Percentiles rank a stretch among this genome's conserved stretches.
These are phyloP conservation scores for Plutella xylostella DNA, from an alignment of 2,888 invertebrate genomes.

Conservation along the genomic window DNA sequence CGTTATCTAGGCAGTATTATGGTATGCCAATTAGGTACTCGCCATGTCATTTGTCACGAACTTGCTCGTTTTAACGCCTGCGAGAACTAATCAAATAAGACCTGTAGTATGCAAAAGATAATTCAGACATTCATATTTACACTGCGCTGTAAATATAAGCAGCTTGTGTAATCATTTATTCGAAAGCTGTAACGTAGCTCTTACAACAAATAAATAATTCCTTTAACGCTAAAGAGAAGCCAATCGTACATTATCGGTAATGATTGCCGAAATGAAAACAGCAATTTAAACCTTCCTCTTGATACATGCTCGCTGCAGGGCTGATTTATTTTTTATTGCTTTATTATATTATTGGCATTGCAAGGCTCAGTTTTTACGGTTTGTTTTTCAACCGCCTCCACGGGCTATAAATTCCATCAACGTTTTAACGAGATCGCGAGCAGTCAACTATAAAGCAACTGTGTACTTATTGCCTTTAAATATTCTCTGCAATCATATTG, in stretches of 20 bases:
- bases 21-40: no score
- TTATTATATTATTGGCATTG: slow-evolving; percentile 58
- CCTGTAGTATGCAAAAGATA: not conserved
- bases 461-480: no score
- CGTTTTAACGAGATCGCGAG: slow-evolving; percentile 39
- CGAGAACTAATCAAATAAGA: not conserved
- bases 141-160: no score
- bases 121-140: no score
- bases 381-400: slow-evolving; percentile 48
- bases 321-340: slow-evolving; percentile 46
- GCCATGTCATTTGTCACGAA: no score
- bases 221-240: no score
- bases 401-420: slow-evolving; percentile 42
- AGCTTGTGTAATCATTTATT: no score
- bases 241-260: slow-evolving; percentile 35
- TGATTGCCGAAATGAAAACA: slow-evolving; percentile 35
- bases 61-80: not conserved
- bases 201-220: no score
- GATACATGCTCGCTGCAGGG: slow-evolving; percentile 40
- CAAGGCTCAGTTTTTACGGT: slow-evolving; percentile 53
- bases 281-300: slow-evolving; percentile 38
- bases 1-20: slow-evolving; percentile 33
- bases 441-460: slow-evolving; percentile 35
- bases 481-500: no score
- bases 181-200: no score